phyloP scores from a whole-genome alignment of 2,888 invertebrate species.

The Morpho deidamia region DNA sequence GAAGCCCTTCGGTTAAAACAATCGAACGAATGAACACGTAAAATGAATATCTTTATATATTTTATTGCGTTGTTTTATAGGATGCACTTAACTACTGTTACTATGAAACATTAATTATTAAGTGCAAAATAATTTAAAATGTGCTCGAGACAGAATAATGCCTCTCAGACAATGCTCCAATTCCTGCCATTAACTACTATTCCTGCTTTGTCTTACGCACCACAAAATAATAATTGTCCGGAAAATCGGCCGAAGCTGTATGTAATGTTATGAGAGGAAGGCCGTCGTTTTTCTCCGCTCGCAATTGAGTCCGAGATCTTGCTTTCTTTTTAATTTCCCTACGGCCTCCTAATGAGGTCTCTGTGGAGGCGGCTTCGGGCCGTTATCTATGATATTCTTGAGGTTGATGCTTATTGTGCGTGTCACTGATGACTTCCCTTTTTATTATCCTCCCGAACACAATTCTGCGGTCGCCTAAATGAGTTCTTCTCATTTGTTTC shows the following conservation, averaged over 20 bases:
- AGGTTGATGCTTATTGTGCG: conserved; percentile 79
- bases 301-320: conserved; percentile 77
- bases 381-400: conserved; percentile 79
- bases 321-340: conserved; percentile 80
- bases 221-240: conserved; percentile 79
- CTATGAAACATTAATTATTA: too few species aligned
- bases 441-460: conserved; percentile 78
- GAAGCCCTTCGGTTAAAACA: too few species aligned
- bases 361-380: conserved; percentile 60
- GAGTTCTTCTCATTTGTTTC: conserved; percentile 75
- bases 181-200: conserved; percentile 65
- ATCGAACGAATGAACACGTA: too few species aligned
- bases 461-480: conserved; percentile 75
- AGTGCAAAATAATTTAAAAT: neutral
- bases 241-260: conserved; percentile 76
- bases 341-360: conserved; percentile 77
- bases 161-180: conserved; percentile 21
- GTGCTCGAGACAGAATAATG: conserved; percentile 25
- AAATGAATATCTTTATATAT: too few species aligned
- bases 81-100: too few species aligned
- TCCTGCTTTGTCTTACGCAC: conserved; percentile 70
- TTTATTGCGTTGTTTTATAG: too few species aligned
- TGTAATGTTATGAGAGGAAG: conserved; percentile 77
- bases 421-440: conserved; percentile 78
- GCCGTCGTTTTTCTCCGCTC: conserved; percentile 65